phyloP scores from a whole-genome alignment of 2,113 vertebrate genomes.

The Rhagologus leucostigma region DNA sequence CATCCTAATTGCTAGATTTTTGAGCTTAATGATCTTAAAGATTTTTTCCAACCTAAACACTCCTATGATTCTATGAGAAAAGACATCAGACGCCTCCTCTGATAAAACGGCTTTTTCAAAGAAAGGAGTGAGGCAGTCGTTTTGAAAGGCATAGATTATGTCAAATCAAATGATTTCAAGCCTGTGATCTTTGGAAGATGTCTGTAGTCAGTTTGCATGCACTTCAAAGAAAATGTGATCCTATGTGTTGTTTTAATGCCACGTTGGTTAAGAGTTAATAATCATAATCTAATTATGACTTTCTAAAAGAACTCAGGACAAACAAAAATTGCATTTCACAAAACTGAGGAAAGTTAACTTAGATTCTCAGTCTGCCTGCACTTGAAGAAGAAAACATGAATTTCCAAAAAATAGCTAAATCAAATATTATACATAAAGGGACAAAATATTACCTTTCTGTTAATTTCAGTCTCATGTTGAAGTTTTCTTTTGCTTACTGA shows the following conservation, averaged over 20 bases:
- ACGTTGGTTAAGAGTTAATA: not conserved
- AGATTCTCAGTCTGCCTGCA: not conserved
- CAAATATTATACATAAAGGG: not conserved
- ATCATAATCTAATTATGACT: not conserved
- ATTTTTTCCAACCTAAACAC: not conserved
- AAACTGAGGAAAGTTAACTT: not conserved
- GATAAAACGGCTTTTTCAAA: not conserved
- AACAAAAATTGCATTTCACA: not conserved
- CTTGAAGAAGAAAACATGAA: not conserved
- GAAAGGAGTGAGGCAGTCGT: not conserved
- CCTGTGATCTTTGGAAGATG: not conserved
- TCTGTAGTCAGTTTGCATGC: not conserved
- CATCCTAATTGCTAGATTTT: not conserved
- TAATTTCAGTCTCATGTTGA: not conserved
- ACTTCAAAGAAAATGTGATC: not conserved
- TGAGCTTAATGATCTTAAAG: not conserved
- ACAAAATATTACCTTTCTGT: not conserved
- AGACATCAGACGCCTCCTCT: rapidly evolving
- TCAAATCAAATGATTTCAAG: not conserved
- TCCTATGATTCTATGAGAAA: not conserved
- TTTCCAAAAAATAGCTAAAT: not conserved
- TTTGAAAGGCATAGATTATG: not conserved
- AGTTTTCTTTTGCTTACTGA: not conserved
- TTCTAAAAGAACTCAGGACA: not conserved
- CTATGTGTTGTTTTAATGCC: not conserved